Conservation (phyloP, 2,888 invertebrate species). For the Pseudanteris insignis region DNA sequence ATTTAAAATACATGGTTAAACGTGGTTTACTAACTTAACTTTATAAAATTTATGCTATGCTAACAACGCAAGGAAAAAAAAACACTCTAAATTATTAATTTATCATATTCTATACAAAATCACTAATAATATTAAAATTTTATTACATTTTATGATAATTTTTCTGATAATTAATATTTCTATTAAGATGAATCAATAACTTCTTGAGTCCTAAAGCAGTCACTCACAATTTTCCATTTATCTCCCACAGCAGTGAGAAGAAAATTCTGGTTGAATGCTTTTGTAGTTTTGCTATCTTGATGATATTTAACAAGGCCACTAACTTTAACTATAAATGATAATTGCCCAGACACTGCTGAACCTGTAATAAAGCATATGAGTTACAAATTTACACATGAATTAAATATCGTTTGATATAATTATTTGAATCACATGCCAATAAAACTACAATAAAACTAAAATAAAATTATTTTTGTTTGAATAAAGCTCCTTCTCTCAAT, state of each 20-base stretch:
- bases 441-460: no score
- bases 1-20: no score
- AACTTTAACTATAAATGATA: slow-evolving; percentile 84
- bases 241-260: slow-evolving; percentile 86
- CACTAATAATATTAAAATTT: no score
- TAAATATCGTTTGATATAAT: neutral
- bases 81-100: no score
- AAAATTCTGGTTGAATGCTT: slow-evolving; percentile 86
- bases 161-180: no score
- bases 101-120: no score
- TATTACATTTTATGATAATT: no score
- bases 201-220: slow-evolving; percentile 84
- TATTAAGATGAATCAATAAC: slow-evolving; percentile 45
- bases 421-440: neutral
- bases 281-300: slow-evolving; percentile 68
- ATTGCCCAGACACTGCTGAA: slow-evolving; percentile 78
- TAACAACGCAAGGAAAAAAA: no score
- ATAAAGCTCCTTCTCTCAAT: no score
- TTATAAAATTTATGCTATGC: no score
- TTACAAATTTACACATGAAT: neutral
- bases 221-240: slow-evolving; percentile 94
- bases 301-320: slow-evolving; percentile 84
- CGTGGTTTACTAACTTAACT: no score
- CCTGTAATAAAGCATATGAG: slow-evolving; percentile 72
- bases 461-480: no score